Evolutionary conservation across 2,113 vertebrate genomes (phyloP).

Genomic region (Phaethon lepturus): DNA sequence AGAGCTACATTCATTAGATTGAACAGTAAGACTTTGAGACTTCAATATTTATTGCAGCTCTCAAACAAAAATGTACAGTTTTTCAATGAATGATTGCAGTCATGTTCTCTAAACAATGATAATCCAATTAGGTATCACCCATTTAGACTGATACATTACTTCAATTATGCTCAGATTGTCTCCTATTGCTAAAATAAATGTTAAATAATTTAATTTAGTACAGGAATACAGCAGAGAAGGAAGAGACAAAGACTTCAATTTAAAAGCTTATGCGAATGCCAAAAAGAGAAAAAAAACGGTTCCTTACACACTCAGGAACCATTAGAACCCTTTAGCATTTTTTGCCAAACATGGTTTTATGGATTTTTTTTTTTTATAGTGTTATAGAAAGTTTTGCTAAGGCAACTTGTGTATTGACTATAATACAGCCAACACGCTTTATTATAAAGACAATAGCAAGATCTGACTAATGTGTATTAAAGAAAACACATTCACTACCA

Average conservation of each 20-base stretch:
- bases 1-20: not conserved
- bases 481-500: slow-evolving; percentile 36
- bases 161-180: slow-evolving; percentile 1
- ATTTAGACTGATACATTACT: slow-evolving; percentile 15
- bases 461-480: not conserved
- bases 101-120: slow-evolving; percentile 3
- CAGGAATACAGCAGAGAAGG: not conserved
- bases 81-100: not conserved
- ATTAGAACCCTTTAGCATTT: not conserved
- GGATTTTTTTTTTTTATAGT: not conserved
- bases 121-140: slow-evolving; percentile 11
- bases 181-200: slow-evolving; percentile 26
- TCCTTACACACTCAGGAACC: not conserved
- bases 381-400: slow-evolving; percentile 28
- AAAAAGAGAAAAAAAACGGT: not conserved
- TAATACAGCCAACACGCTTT: not conserved
- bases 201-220: slow-evolving; percentile 7
- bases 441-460: not conserved
- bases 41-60: not conserved
- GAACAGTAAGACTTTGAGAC: not conserved
- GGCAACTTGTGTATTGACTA: not conserved
- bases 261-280: not conserved
- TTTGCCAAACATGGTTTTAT: slow-evolving; percentile 29
- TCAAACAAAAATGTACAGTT: not conserved
- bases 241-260: slow-evolving; percentile 31